A percentile compares a stretch with the other conserved stretches of the same genome.
Evolutionary conservation across 2,113 vertebrate genomes (phyloP).

Genomic region (Aphelocoma coerulescens): DNA sequence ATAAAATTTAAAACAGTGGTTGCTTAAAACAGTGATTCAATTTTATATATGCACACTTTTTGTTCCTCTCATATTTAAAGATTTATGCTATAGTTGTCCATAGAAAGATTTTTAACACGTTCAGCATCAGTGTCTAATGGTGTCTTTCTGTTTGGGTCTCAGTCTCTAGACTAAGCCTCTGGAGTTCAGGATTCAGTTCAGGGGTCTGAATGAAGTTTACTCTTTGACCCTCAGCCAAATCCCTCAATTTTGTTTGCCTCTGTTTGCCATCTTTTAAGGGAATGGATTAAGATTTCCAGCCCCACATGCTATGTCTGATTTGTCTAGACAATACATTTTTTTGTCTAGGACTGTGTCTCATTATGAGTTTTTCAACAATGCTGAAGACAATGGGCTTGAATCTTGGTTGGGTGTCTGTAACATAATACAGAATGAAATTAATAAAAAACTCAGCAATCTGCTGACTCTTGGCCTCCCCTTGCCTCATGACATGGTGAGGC

Average conservation of each 20-base stretch:
- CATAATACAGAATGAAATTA: slow-evolving; percentile 34
- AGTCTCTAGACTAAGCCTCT: background rate
- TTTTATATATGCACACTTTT: background rate
- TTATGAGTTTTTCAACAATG: slow-evolving; percentile 50
- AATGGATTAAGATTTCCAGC: slow-evolving; percentile 29
- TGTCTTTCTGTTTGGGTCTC: background rate
- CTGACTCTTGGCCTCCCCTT: slow-evolving; percentile 33
- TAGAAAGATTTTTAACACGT: background rate
- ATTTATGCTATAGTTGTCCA: background rate
- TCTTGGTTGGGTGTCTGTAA: slow-evolving; percentile 53
- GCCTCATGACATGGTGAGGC: slow-evolving; percentile 35
- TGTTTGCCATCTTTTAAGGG: slow-evolving; percentile 38
- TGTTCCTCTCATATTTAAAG: background rate
- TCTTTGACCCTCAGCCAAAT: slow-evolving; percentile 19
- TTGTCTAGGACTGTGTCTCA: slow-evolving; percentile 50
- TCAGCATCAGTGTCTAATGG: background rate
- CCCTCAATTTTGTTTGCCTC: slow-evolving; percentile 14
- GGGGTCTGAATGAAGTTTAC: background rate
- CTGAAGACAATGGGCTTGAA: slow-evolving; percentile 24
- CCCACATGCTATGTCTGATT: slow-evolving; percentile 55
- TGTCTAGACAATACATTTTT: slow-evolving; percentile 65
- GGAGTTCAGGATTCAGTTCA: background rate
- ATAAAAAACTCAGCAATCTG: slow-evolving; percentile 30
- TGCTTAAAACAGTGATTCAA: background rate
- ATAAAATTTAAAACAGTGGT: background rate